These are phyloP conservation scores for Tauraco hartlaubi DNA, from an alignment of 2,797 vertebrate species.

Conservation along the genomic window DNA sequence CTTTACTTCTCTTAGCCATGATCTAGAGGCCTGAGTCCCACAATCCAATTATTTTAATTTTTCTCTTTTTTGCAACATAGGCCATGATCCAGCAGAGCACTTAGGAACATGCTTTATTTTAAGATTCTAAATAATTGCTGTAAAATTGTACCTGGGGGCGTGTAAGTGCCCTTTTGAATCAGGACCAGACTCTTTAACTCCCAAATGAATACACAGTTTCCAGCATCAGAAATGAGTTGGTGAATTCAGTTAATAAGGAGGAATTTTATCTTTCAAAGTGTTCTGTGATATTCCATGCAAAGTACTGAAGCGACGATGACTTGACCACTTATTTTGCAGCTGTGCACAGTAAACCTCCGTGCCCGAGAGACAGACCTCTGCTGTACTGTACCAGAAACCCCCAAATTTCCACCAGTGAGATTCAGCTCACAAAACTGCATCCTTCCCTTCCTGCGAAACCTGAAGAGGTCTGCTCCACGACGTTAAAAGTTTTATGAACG, in stretches of 20 bases:
- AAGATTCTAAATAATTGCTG: neutral
- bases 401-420: neutral
- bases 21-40: neutral
- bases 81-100: neutral
- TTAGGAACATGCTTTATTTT: conserved; percentile 13
- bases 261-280: neutral
- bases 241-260: neutral
- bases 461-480: neutral
- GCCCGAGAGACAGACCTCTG: accelerated
- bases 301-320: neutral
- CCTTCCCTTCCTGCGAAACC: neutral
- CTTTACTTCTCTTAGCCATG: neutral
- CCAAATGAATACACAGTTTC: neutral
- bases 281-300: neutral
- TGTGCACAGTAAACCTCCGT: neutral
- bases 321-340: neutral
- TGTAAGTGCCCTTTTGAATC: neutral
- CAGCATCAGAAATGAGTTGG: neutral
- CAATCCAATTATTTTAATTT: neutral
- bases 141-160: neutral
- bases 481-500: neutral
- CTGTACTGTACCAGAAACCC: neutral
- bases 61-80: neutral
- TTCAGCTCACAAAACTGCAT: neutral
- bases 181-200: neutral